phyloP scores from a whole-genome alignment of 2,797 vertebrate genomes.

The Euphonia xanthogaster region DNA sequence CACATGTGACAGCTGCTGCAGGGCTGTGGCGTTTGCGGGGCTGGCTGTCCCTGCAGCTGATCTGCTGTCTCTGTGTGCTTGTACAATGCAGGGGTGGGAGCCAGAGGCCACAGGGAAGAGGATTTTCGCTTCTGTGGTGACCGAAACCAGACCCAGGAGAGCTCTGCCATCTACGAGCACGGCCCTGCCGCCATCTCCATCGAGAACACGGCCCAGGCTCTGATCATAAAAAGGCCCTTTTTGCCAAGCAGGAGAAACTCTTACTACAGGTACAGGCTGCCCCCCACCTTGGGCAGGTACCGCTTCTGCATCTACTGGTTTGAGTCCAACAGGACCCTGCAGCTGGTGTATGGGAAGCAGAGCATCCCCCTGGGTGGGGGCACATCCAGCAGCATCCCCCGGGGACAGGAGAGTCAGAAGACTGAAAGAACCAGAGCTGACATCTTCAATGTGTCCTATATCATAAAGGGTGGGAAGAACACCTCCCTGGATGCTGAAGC shows the following conservation, averaged over 20 bases:
- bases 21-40: not conserved
- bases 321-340: not conserved
- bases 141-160: constrained; percentile 70
- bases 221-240: constrained; percentile 62
- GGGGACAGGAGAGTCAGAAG: not conserved
- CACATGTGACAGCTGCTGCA: accelerated
- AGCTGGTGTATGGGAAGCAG: constrained; percentile 59
- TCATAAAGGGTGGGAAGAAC: constrained; percentile 50
- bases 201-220: constrained; percentile 4
- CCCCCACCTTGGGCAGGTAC: constrained; percentile 59
- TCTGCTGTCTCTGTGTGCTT: accelerated
- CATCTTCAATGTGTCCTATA: constrained; percentile 54
- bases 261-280: constrained; percentile 32
- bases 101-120: not conserved
- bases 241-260: not conserved
- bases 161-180: not conserved
- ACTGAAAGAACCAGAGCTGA: not conserved
- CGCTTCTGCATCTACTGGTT: constrained; percentile 77
- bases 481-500: not conserved
- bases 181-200: constrained; percentile 18
- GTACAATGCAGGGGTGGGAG: not conserved
- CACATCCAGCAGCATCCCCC: not conserved
- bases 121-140: constrained; percentile 75
- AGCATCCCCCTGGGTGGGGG: not conserved
- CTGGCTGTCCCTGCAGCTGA: not conserved